Evolutionary conservation across 1,140 invertebrate genomes (phyloP).

Genomic region (Maconellicoccus hirsutus): DNA sequence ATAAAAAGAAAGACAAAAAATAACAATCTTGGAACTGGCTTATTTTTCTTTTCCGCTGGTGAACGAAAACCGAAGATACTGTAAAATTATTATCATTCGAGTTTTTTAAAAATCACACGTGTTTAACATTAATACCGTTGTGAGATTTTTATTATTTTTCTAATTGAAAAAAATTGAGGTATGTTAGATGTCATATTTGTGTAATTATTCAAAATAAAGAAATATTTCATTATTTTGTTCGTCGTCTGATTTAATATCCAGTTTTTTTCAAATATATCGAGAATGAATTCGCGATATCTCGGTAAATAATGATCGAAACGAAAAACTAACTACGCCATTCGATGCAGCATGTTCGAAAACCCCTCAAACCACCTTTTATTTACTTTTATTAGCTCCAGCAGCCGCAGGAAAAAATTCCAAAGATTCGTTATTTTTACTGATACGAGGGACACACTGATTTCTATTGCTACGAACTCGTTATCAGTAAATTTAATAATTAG

Average conservation of each 20-base stretch:
- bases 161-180: neutral
- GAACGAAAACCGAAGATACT: neutral
- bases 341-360: no score
- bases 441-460: no score
- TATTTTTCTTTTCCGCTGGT: neutral
- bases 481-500: no score
- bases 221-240: neutral
- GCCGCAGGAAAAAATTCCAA: no score
- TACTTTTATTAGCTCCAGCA: no score
- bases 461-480: no score
- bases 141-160: neutral
- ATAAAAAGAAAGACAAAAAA: slow-evolving; percentile 41
- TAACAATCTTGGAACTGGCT: neutral
- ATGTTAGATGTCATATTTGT: neutral
- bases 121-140: neutral
- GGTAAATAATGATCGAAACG: no score
- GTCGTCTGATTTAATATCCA: neutral
- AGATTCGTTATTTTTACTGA: no score
- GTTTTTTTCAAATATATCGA: no score
- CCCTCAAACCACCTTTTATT: no score
- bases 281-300: no score
- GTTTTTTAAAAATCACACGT: neutral
- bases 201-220: neutral
- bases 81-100: neutral
- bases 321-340: no score